A percentile compares a stretch with the other conserved stretches of the same genome.
phyloP scores from a whole-genome alignment of 2,113 vertebrate species.

The Datnioides undecimradiatus region DNA sequence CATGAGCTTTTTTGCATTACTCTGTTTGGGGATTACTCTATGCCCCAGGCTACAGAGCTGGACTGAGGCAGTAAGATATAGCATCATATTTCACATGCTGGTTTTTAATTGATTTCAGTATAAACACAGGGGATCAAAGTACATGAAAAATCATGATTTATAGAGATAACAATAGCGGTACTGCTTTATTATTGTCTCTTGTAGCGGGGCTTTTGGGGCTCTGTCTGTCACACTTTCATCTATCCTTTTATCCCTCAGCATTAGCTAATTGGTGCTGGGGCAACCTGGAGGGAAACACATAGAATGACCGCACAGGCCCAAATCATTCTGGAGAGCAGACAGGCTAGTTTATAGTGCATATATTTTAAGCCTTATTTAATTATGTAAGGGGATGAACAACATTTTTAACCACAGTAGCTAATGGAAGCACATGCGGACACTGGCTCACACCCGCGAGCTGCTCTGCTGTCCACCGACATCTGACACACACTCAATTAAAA shows the following conservation, averaged over 20 bases:
- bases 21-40: conserved; percentile 49
- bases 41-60: conserved; percentile 18
- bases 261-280: conserved; percentile 54
- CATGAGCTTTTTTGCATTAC: conserved; percentile 27
- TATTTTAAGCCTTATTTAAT: conserved; percentile 1
- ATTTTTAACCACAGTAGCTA: conserved; percentile 5
- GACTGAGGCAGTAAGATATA: conserved; percentile 12
- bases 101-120: conserved; percentile 46
- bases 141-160: conserved; percentile 29
- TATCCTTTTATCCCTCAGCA: conserved; percentile 32
- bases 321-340: conserved; percentile 18
- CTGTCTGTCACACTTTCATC: background rate
- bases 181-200: conserved; percentile 21
- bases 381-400: conserved; percentile 17
- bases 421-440: background rate
- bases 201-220: conserved; percentile 24
- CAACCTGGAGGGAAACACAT: conserved; percentile 24
- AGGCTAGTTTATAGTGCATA: background rate
- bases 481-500: background rate
- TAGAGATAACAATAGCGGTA: conserved; percentile 2
- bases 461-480: conserved; percentile 14
- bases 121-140: conserved; percentile 36
- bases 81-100: conserved; percentile 60
- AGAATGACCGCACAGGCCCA: conserved; percentile 3
- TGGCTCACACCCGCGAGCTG: background rate